Base-by-base conservation (phyloP, 2,888 invertebrate species). In the Agrilus biguttatus region DNA sequence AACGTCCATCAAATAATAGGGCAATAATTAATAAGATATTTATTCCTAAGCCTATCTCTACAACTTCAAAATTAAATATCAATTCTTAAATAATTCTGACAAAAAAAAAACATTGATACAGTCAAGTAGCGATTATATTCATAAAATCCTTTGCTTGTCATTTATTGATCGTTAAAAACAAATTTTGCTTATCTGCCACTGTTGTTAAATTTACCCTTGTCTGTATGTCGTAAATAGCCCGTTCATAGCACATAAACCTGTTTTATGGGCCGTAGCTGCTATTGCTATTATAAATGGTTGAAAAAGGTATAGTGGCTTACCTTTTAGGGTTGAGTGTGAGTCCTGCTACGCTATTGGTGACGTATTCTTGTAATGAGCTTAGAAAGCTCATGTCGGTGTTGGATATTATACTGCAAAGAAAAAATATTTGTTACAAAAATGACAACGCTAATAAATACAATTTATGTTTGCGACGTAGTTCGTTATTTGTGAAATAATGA, bases 331-430 rank as follows among this genome's bases (percentile, higher is more conserved):
- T 82, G 47, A 88, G 68, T 48, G 79, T 81, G 54, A 88, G 68
- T 56, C 81, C 85, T 39, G 86, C 85, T 52, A 88, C 86, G 62
- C 86, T 84, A 67, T 84, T 87, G 58, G 81, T 85, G 63, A 88
- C 86, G 65, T 85, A 85, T 66, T 88, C 87, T 58, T 86, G 83
- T 55, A 88, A 68, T 35, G 86, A 84, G 63, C 82, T 80, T 65
- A 88, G 79, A 72, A 88, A 88, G 74, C 87, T 88, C 88, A 88
- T 88, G 48, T 53, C 59, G 50, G 23, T 33, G 48, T 42, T 38
- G 38, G 35, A 33, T 37, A 32, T 33, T 41, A 39, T 41, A 43
- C 53, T 53, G 52, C 21, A 53, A 53, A 21, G 36, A 40, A 43
- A 47, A 33, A 12, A 36, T 19, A n/a, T 42, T 21, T 17, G 6